These are phyloP conservation scores for Panurus biarmicus DNA, from an alignment of 2,113 vertebrate species.

Conservation along the genomic window DNA sequence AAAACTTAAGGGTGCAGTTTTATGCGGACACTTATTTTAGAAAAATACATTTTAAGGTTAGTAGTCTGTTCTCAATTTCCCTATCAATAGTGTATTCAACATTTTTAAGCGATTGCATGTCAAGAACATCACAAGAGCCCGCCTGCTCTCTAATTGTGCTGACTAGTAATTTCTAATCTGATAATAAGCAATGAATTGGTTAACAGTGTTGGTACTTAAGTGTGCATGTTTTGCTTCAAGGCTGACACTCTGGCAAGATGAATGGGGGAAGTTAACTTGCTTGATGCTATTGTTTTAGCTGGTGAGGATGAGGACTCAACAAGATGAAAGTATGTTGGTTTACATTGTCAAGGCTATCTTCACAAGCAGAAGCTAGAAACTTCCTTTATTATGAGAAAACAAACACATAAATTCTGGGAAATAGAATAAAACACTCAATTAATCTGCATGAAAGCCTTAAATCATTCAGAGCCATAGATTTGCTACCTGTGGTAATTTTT, in stretches of 20 bases:
- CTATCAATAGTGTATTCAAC: not conserved
- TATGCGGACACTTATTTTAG: not conserved
- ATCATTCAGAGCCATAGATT: constrained; percentile 1
- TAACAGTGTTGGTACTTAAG: constrained; percentile 23
- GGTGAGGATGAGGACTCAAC: constrained; percentile 46
- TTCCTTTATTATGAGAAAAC: constrained; percentile 66
- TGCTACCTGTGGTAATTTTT: not conserved
- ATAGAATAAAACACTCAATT: constrained; percentile 35
- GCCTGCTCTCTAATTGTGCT: not conserved
- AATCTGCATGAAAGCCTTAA: constrained; percentile 42
- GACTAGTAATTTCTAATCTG: not conserved
- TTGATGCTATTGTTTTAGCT: constrained; percentile 66
- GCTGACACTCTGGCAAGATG: constrained; percentile 54
- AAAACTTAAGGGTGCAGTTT: not conserved
- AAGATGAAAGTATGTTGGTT: constrained; percentile 64
- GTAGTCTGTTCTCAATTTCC: not conserved
- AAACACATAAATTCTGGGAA: constrained; percentile 62
- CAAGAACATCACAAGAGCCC: not conserved
- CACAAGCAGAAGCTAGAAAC: constrained; percentile 61
- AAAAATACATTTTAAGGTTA: not conserved
- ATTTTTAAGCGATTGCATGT: not conserved
- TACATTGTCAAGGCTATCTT: constrained; percentile 66
- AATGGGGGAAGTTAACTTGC: constrained; percentile 59
- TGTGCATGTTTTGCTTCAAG: constrained; percentile 44
- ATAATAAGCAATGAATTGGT: constrained; percentile 47